Evolutionary conservation across 2,113 vertebrate genomes (phyloP), one percentile per base, ranked within the genome.

Genomic region (Phalacrocorax carbo): DNA sequence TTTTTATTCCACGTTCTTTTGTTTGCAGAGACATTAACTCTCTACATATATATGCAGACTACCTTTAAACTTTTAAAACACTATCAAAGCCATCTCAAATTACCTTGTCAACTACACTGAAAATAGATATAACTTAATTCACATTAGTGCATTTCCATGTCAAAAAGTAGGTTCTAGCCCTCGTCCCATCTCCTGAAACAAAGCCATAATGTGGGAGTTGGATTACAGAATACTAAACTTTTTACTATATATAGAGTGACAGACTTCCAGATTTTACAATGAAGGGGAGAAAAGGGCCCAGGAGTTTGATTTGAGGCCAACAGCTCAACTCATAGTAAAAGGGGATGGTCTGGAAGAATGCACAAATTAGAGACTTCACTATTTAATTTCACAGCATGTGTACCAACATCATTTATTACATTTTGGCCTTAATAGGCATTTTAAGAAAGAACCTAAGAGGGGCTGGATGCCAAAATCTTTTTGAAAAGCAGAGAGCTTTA

Each of bases 291-390:
- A 78, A 82, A 95, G 54, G 36, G 83, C 69, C 91, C 78, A 76
- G 51, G 70, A 96, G 68, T 93, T 91, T 95, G 95, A 95, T 89
- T 26, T 62, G 32, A 91, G 64, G 89, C 91, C 91, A 97, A 46
- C 48, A 91, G 81, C 15, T 83, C 75, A 92, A 76, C 42, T 51
- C 81, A 21, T 15, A 38, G 77, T 62, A 93, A 77, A 81, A 92
- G 42, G 86, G 61, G 73, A 86, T 6, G 15, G 80, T 91, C 93
- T 96, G 94, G 85, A 89, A 93, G 81, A 94, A 95, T 3, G 16
- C 75, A 86, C 64, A 90, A 62, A 75, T 91, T 77, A 83, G 32
- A 96, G 62, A 82, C 42, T 65, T 30, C 0, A 0, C 30, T 51
- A 44, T 90, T 94, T 88, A 79, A 96, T 88, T 95, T 86, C 60